phyloP scores from a whole-genome alignment of 2,113 vertebrate genomes.

The Bubalus kerabau region DNA sequence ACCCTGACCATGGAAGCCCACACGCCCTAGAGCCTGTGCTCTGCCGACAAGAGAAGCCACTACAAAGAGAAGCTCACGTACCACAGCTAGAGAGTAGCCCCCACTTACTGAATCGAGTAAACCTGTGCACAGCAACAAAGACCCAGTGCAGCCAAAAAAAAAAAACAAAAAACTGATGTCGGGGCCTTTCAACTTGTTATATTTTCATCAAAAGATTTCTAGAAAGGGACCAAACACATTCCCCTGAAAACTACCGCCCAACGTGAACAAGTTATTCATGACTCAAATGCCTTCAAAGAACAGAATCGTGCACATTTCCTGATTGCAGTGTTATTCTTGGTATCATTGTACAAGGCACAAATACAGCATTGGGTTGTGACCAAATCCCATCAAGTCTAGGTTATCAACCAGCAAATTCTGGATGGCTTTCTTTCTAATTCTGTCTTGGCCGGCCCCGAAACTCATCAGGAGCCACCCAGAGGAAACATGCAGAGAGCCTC shows the following conservation, averaged over 20 bases:
- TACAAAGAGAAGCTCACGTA: accelerated
- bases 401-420: constrained; percentile 54
- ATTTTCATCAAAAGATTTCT: constrained; percentile 32
- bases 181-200: not conserved
- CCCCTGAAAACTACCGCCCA: not conserved
- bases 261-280: not conserved
- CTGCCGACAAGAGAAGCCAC: not conserved
- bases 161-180: not conserved
- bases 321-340: not conserved
- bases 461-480: not conserved
- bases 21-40: not conserved
- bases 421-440: constrained; percentile 31
- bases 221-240: constrained; percentile 12
- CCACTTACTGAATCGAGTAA: not conserved
- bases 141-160: not conserved
- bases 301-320: not conserved
- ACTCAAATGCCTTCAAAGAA: constrained; percentile 30
- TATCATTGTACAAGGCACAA: not conserved
- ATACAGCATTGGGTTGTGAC: constrained; percentile 20
- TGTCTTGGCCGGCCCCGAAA: constrained; percentile 34
- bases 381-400: not conserved
- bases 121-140: not conserved
- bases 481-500: not conserved
- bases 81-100: not conserved
- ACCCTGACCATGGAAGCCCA: not conserved